A percentile compares a stretch with the other conserved stretches of the same genome.
Conservation (phyloP, 2,113 vertebrate genomes). For the Passer montanus region DNA sequence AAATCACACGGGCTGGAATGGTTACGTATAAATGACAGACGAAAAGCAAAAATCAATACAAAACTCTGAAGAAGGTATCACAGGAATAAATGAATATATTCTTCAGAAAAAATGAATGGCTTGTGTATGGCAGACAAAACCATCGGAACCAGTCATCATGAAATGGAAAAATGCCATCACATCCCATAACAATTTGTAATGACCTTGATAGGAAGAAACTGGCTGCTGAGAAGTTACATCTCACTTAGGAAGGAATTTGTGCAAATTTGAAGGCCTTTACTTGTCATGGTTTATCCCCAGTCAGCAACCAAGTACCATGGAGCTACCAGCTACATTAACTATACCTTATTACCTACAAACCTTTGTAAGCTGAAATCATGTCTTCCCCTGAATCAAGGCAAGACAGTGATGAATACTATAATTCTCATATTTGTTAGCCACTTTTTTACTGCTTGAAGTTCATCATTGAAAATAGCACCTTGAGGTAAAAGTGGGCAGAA, state of each 20-base stretch:
- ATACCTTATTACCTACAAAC: not conserved
- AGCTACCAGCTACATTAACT: not conserved
- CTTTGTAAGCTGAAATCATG: not conserved
- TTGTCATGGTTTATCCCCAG: not conserved
- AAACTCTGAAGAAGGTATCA: constrained; percentile 34
- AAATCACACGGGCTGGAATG: not conserved
- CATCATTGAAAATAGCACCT: rapidly evolving
- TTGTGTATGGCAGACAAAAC: not conserved
- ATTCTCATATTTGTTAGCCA: not conserved
- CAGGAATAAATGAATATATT: constrained; percentile 19
- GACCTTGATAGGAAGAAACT: not conserved
- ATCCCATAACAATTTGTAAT: not conserved
- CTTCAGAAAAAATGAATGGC: constrained; percentile 2
- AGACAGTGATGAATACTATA: not conserved
- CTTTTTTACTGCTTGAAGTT: not conserved
- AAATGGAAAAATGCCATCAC: not conserved
- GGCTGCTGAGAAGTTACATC: not conserved
- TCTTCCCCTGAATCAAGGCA: not conserved
- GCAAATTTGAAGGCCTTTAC: not conserved
- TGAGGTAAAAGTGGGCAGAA: not conserved
- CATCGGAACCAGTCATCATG: not conserved
- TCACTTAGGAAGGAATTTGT: not conserved
- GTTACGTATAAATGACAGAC: constrained; percentile 45
- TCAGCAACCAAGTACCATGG: rapidly evolving
- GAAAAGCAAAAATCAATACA: constrained; percentile 53